Base-by-base conservation (phyloP, 2,888 invertebrate genomes). In the Drosophila aldrichi region DNA sequence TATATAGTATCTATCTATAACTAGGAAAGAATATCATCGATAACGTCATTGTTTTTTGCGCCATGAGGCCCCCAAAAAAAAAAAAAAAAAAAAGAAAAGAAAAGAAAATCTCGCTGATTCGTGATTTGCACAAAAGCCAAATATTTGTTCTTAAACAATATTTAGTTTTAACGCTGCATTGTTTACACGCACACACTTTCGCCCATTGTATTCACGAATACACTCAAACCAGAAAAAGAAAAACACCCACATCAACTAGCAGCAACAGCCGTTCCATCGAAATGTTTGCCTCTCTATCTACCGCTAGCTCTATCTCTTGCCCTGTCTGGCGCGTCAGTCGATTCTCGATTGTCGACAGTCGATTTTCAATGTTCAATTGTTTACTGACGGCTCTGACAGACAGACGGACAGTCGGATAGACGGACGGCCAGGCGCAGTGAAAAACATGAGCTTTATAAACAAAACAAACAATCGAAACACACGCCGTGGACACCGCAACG, bases 91-190 rank as follows among this genome's bases (percentile, higher is more conserved):
- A 16, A 6, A 25, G 14, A 12, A 14, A 36, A 14, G 6, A 14
- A 16, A 6, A 25, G 6, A 12, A 66, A 46, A 25, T 25, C 16
- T 79, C 67, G 66, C 61, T 66, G 75, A 79, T 84, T 76, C 72
- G 90, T 88, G 83, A 84, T 84, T 84, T 84, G 90, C 90, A 85
- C 82, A 76, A 85, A 88, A 89, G 40, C 44, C 69, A 89, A 84
- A 89, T 84, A 84, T 84, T 89, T 84, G 90, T 84, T 88, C 84
- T 84, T 89, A 84, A 84, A 89, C 86, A 84, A 84, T 84, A 84
- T 84, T 89, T 84, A 88, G 90, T 79, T 84, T 88, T 70, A 86
- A 70, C 88, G 74, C 84, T 89, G 86, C 84, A 84, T 88, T 89
- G 84, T 84, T 84, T 89, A 84, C 90, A 70, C 66, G 60, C 63